Base-by-base conservation (phyloP, 2,888 invertebrate genomes). In the Pheosia tremula region DNA sequence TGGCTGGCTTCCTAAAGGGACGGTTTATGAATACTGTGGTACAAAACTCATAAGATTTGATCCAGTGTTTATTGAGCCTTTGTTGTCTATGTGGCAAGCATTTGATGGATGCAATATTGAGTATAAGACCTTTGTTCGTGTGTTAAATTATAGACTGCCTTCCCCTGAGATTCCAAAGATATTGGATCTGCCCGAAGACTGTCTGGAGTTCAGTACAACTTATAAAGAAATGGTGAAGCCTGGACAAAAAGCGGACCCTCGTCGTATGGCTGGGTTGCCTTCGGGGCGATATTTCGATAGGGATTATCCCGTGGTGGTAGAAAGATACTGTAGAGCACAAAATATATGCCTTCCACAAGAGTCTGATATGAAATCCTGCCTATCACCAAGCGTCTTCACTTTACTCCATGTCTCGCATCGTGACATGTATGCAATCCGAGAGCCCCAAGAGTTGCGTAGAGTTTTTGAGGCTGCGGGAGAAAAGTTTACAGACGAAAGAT, bases 401-500 rank as follows among this genome's bases (percentile, higher is more conserved):
- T 68, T 83, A 41, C 77, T 86, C 24, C 80, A 87, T 66, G 86
- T 91, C 0, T 84, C 68, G 60, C 92, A 92, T 63, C 83, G 91
- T 54, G 90, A 91, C 64, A 87, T 92, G 88, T 92, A 85, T 62
- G 83, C 77, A 5, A 82, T 82, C 66, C 84, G 89, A 43, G 88
- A 89, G n/a, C 85, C 87, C 4, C 55, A 77, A 4, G 66, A 74
- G 2, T 72, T 95, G 0, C 87, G 83, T 72, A 85, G 80, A 70
- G 89, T 95, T n/a, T 95, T 95, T 76, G 92, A 94, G 80, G 92
- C 90, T 36, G 74, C 90, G 3, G 95, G 95, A 2, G 94, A 94
- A 70, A 78, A 84, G 60, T 91, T 95, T 63, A 87, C 87, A 5
- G 93, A 93, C 41, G 88, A 94, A 63, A 81, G 79, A 38, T 95